A percentile compares a stretch with the other conserved stretches of the same genome.
Evolutionary conservation across 2,888 invertebrate genomes (phyloP).

Genomic region (Andrena chrysosceles): DNA sequence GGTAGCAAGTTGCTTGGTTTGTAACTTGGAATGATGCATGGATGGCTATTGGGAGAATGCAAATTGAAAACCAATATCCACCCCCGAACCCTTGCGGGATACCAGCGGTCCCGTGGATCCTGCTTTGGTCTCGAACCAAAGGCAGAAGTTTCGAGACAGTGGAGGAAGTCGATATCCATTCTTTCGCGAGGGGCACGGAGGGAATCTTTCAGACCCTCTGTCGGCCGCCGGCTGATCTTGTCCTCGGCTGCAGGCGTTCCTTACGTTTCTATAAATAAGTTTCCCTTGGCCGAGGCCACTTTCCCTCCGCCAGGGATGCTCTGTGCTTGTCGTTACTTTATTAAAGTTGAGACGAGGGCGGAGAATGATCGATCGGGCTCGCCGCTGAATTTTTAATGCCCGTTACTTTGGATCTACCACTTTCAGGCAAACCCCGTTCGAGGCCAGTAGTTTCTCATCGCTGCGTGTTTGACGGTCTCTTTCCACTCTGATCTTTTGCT

Average conservation of each 20-base stretch:
- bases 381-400: slow-evolving; percentile 9
- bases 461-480: not conserved
- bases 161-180: slow-evolving; percentile 53
- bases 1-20: slow-evolving; percentile 49
- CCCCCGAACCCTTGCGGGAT: slow-evolving; percentile 56
- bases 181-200: slow-evolving; percentile 19
- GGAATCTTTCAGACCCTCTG: slow-evolving; percentile 41
- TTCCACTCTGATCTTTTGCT: not conserved
- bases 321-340: slow-evolving; percentile 22
- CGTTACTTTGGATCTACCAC: not conserved
- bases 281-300: slow-evolving; percentile 6
- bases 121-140: slow-evolving; percentile 18
- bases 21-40: slow-evolving; percentile 72
- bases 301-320: slow-evolving; percentile 10
- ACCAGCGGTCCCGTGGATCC: slow-evolving; percentile 11
- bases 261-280: slow-evolving; percentile 33
- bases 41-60: slow-evolving; percentile 74
- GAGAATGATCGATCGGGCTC: slow-evolving; percentile 4
- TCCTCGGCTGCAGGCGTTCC: not conserved
- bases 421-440: not conserved
- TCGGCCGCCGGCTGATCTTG: slow-evolving; percentile 20
- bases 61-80: slow-evolving; percentile 81
- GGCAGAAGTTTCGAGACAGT: slow-evolving; percentile 67
- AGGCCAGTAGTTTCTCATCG: not conserved
- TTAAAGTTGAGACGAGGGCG: slow-evolving; percentile 3